Evolutionary conservation across 2,888 invertebrate genomes (phyloP), one percentile per base, ranked within the genome.

Genomic region (Epirrhoe alternata): DNA sequence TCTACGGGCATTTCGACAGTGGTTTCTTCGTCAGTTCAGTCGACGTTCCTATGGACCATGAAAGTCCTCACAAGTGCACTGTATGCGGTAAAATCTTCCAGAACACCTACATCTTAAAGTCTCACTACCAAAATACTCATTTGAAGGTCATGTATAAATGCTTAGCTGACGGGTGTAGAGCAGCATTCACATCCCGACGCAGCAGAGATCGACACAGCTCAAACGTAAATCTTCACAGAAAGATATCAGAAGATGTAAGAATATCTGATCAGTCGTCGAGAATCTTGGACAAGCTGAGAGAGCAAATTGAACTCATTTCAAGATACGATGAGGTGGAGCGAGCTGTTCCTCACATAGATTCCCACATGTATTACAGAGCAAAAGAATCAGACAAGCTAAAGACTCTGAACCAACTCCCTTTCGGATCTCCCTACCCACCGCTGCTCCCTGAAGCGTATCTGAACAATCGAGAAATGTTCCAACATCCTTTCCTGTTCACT

Each of bases 121-220:
- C 97, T 0, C 99, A 99, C 86, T 99, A 98, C 87, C 98, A 98
- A 93, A 98, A 97, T 87, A 97, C 98, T 8, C 99, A 99, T 89
- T 95, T 99, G 60, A 99, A 99, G 89, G 91, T 98, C 68, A 97
- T 98, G 97, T 98, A 98, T 89, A 97, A 97, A 84, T 99, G 99
- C 90, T 97, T 96, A 80, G 96, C 98, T 31, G 98, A 98, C 74
- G 98, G 98, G 0, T 99, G 99, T 86, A 97, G 97, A 88, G 98
- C 98, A 0, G 97, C 98, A 0, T 99, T 99, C 86, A 97, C 98
- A 5, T 98, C 98, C 0, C 98, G 98, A 84, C 94, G 98, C 64
- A 97, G 97, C 80, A 95, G 98, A 77, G 99, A 99, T 81, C 95
- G 98, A 1, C 99, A 99, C 87, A 97, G 97, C 82, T 96, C 98